Percentiles rank a stretch among this genome's conserved stretches.
Conservation (phyloP, 2,113 vertebrate genomes). For the Xiphias gladius region DNA sequence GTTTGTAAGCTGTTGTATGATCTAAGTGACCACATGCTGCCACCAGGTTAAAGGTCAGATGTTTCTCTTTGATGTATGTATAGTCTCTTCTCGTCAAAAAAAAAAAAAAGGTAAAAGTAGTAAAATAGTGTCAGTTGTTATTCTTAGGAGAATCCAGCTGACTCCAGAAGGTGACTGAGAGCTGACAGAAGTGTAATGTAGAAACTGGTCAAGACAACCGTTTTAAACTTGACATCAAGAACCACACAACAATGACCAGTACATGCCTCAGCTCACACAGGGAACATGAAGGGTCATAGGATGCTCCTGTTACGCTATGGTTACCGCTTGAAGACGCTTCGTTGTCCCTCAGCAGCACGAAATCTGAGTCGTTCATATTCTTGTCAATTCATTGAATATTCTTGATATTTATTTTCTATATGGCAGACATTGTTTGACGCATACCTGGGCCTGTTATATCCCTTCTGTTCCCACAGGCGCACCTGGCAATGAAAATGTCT, state of each 20-base stretch:
- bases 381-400: slow-evolving; percentile 6
- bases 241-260: slow-evolving; percentile 5
- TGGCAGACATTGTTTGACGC: slow-evolving; percentile 1
- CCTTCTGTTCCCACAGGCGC: slow-evolving; percentile 27
- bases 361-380: not conserved
- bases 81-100: too few relatives aligned
- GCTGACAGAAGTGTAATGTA: not conserved
- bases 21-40: not conserved
- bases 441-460: slow-evolving; percentile 12
- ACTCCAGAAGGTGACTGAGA: not conserved
- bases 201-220: slow-evolving; percentile 70
- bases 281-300: not conserved
- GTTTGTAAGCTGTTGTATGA: not conserved
- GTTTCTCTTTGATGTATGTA: not conserved
- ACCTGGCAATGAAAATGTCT: slow-evolving; percentile 49
- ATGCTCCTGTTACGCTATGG: not conserved
- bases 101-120: not conserved
- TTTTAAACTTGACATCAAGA: slow-evolving; percentile 76
- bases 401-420: slow-evolving; percentile 19
- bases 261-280: slow-evolving; percentile 38
- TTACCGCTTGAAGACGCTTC: not conserved
- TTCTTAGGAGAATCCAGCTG: not conserved
- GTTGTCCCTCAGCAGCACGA: not conserved
- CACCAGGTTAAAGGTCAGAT: slow-evolving; percentile 12
- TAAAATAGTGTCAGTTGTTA: not conserved